A percentile compares a stretch with the other conserved stretches of the same genome.
phyloP scores from a whole-genome alignment of 2,113 vertebrate species.

The Phocoena phocoena region DNA sequence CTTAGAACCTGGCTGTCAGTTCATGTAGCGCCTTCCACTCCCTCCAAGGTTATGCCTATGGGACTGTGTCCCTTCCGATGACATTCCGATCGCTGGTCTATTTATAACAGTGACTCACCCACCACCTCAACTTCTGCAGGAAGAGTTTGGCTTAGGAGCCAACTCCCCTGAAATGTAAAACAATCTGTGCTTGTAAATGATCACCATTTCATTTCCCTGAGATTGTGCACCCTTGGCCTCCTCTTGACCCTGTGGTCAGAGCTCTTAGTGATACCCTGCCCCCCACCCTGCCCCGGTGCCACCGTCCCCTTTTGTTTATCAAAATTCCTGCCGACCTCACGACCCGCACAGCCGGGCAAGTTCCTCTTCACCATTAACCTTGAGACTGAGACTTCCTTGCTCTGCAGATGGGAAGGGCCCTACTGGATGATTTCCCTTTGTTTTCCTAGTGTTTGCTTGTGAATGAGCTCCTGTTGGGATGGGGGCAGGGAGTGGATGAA shows the following conservation, averaged over 20 bases:
- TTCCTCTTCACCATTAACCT: constrained; percentile 7
- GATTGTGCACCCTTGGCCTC: constrained; percentile 47
- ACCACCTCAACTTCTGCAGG: constrained; percentile 71
- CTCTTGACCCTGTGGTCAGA: constrained; percentile 44
- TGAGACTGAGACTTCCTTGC: constrained; percentile 35
- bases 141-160: constrained; percentile 66
- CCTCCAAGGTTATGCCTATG: constrained; percentile 61
- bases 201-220: constrained; percentile 57
- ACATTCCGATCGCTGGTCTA: constrained; percentile 49
- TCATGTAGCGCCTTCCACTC: constrained; percentile 29
- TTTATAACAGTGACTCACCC: constrained; percentile 80
- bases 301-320: constrained; percentile 49
- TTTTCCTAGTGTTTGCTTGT: not conserved
- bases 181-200: constrained; percentile 53
- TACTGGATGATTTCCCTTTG: not conserved
- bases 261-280: constrained; percentile 21
- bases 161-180: constrained; percentile 64
- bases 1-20: constrained; percentile 41
- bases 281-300: not conserved
- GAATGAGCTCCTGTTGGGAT: not conserved
- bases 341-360: not conserved
- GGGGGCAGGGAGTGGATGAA: not conserved
- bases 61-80: constrained; percentile 47
- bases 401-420: not conserved
- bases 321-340: constrained; percentile 21